phyloP scores from a whole-genome alignment of 2,113 vertebrate genomes.

The Xenotilapia flavipinnis region DNA sequence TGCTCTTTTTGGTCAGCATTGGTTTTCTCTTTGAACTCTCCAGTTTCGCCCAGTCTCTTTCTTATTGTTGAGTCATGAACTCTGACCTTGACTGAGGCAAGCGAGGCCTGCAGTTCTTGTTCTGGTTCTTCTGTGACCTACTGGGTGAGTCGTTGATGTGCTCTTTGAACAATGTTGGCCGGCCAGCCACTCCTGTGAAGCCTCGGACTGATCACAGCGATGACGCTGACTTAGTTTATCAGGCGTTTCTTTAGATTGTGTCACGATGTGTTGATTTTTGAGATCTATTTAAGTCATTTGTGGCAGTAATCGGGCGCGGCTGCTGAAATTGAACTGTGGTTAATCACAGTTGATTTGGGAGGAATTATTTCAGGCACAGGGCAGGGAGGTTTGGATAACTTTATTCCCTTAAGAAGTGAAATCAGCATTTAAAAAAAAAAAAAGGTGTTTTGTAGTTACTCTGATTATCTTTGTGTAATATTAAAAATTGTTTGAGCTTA shows the following conservation, averaged over 20 bases:
- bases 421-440: neutral
- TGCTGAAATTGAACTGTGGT: neutral
- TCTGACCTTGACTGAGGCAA: neutral
- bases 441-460: neutral
- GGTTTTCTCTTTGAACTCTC: neutral
- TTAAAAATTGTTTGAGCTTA: neutral
- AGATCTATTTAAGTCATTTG: neutral
- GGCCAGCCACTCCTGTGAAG: neutral
- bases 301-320: rapidly evolving
- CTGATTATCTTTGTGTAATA: neutral
- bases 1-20: neutral
- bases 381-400: neutral
- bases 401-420: neutral
- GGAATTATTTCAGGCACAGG: rapidly evolving
- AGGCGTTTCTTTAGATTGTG: neutral
- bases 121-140: neutral
- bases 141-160: neutral
- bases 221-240: neutral
- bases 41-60: neutral
- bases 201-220: neutral
- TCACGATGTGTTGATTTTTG: neutral
- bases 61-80: neutral
- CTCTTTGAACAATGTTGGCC: neutral
- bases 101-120: neutral
- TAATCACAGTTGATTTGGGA: neutral